Conservation (phyloP, 1,140 invertebrate species). For the Hylaeus volcanicus region DNA sequence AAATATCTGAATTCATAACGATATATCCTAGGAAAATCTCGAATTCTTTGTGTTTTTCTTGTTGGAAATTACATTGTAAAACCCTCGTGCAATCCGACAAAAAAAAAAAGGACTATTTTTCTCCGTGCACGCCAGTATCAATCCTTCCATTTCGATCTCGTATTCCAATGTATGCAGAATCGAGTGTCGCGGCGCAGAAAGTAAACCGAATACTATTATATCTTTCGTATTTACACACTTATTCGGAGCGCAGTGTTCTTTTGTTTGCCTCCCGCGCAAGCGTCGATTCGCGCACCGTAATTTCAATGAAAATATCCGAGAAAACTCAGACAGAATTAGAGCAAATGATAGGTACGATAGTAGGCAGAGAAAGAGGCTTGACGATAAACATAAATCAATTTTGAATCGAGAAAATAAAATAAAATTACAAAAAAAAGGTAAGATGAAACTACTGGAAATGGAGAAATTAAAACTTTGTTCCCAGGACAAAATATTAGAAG, state of each 20-base stretch:
- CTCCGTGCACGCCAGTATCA: not conserved
- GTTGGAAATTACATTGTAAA: no score
- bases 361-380: no score
- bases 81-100: not conserved
- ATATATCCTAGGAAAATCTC: no score
- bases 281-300: not conserved
- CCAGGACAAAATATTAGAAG: not conserved
- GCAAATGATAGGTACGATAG: no score
- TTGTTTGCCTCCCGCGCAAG: not conserved
- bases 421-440: no score
- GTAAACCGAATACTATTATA: conserved; percentile 18
- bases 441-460: no score
- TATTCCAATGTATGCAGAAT: not conserved
- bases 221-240: conserved; percentile 17
- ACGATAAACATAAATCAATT: no score
- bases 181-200: not conserved
- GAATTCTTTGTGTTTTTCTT: no score
- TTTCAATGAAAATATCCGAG: conserved; percentile 18
- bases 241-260: not conserved
- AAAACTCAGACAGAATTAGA: not conserved
- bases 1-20: no score
- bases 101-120: not conserved
- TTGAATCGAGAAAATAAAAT: no score
- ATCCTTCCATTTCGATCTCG: not conserved
- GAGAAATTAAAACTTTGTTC: no score